phyloP scores from a whole-genome alignment of 2,113 vertebrate genomes.

The Nothoprocta perdicaria region DNA sequence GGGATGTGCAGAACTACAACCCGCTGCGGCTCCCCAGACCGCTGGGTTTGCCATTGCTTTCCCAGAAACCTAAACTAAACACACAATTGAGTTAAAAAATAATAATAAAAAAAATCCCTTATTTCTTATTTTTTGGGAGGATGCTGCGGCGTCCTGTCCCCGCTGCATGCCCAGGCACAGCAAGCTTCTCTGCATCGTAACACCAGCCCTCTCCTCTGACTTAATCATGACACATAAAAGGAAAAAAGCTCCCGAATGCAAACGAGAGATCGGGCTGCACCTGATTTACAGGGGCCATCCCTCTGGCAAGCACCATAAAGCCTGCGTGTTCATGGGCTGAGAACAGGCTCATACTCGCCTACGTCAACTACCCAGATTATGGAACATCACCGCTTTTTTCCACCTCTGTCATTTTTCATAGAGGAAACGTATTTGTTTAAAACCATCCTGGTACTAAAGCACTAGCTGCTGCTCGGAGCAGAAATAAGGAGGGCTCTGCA shows the following conservation, averaged over 20 bases:
- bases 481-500: not conserved
- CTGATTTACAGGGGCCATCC: not conserved
- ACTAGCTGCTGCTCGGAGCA: not conserved
- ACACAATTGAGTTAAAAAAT: not conserved
- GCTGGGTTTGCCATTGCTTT: not conserved
- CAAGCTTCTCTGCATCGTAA: not conserved
- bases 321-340: not conserved
- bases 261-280: not conserved
- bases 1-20: not conserved
- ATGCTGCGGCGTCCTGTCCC: too few species aligned
- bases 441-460: not conserved
- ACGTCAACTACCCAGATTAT: not conserved
- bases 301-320: not conserved
- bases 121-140: too few species aligned
- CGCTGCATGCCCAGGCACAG: too few species aligned
- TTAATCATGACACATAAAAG: constrained; percentile 38
- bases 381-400: not conserved
- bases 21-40: not conserved
- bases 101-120: too few species aligned
- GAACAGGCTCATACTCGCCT: not conserved
- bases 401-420: not conserved
- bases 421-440: not conserved
- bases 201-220: not conserved
- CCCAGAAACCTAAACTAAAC: not conserved
- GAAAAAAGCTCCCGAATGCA: not conserved